Conservation (phyloP, 92 coral and sea anemone species). For the Diadumene lineata region DNA sequence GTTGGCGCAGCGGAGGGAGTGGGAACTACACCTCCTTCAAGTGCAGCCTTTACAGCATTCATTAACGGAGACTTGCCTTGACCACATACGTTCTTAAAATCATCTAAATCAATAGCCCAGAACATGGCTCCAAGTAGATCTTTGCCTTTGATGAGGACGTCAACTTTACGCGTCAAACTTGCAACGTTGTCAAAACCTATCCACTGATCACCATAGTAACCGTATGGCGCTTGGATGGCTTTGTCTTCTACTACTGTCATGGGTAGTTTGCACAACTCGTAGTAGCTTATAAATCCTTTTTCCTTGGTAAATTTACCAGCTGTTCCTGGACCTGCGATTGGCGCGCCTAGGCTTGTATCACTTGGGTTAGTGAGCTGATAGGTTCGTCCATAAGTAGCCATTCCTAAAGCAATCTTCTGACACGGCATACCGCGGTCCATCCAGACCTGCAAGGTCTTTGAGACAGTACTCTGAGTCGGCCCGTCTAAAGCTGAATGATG, state of each 20-base stretch:
- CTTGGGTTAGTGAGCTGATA: constrained; percentile 49
- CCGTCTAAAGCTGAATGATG: constrained; percentile 88
- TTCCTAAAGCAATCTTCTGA: constrained; percentile 73
- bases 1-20: constrained; percentile 29
- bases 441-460: constrained; percentile 80
- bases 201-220: constrained; percentile 73
- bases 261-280: constrained; percentile 65
- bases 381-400: constrained; percentile 75
- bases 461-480: constrained; percentile 55
- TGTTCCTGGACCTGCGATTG: constrained; percentile 43
- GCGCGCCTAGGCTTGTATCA: constrained; percentile 70
- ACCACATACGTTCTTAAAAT: constrained; percentile 59
- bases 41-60: constrained; percentile 57
- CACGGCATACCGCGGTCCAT: constrained; percentile 63
- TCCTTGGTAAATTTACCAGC: constrained; percentile 68
- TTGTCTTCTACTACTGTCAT: constrained; percentile 55
- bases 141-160: constrained; percentile 51
- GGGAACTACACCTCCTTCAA: constrained; percentile 19
- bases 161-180: constrained; percentile 61
- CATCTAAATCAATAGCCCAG: constrained; percentile 83
- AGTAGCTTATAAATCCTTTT: constrained; percentile 61
- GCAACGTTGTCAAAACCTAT: constrained; percentile 66
- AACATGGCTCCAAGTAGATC: constrained; percentile 77
- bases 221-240: constrained; percentile 73
- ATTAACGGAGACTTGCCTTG: constrained; percentile 65